Evolutionary conservation across 2,797 vertebrate genomes (phyloP), one percentile per base, ranked within the genome.

Genomic region (Epinephelus malabaricus): DNA sequence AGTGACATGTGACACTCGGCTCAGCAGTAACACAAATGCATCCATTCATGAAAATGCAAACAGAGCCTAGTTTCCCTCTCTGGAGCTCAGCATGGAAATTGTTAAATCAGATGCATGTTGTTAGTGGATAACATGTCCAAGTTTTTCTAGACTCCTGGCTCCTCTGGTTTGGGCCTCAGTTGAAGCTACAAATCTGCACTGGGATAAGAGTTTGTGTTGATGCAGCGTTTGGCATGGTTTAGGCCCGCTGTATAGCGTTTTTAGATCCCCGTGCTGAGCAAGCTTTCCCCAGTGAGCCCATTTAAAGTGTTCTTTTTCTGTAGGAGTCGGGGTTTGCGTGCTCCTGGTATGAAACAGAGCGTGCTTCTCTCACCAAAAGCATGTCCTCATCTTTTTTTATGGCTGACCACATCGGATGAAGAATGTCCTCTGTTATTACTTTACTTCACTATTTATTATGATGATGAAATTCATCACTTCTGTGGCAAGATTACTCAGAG

Each of bases 111-210:
- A 85, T 23, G 23, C 67, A 40, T 73, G 53, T 62, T 79, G 25
- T 51, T 45, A 0, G 79, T 50, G 53, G 64, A 63, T 18, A 3
- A 69, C 63, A 62, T 60, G 19, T 53, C 81, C 78, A 71, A 84
- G 78, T 46, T 54, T 55, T 40, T 49, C 70, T 59, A 78, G 81
- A 79, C 78, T 79, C 71, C 76, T 72, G 78, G 78, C 76, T 83
- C 76, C 71, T 79, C 80, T 84, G 87, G 83, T 89, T 88, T 89
- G 76, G 76, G 58, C 61, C 79, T 47, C 56, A 23, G 69, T 81
- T 38, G 40, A 81, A 58, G 65, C 73, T 43, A 54, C 75, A 81
- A 66, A 77, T 88, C 61, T 70, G 40, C 54, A 19, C n/a, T 79
- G 61, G 70, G 73, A 74, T 59, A 70, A 61, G 73, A 21, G 17